A percentile compares a stretch with the other conserved stretches of the same genome.
Conservation (phyloP, 2,888 invertebrate genomes). For the Punctoribates punctum region DNA sequence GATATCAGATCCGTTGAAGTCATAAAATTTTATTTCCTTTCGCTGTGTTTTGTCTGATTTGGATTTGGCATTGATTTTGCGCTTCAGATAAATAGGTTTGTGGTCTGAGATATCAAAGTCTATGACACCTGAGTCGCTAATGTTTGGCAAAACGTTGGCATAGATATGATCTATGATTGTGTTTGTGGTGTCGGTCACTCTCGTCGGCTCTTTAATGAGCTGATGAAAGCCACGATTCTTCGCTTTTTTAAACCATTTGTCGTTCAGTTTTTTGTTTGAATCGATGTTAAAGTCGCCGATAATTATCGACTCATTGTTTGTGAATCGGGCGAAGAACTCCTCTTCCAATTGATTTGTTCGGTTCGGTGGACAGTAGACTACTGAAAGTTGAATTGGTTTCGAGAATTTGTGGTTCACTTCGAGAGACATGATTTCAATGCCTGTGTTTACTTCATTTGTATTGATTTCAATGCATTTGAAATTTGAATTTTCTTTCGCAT, state of each 20-base stretch:
- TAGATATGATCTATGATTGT: not conserved
- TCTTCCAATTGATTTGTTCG: not conserved
- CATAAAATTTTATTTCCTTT: too few relatives aligned
- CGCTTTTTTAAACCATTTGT: not conserved
- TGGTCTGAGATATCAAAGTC: not conserved
- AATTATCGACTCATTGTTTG: not conserved
- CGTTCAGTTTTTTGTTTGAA: not conserved
- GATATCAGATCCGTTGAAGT: too few relatives aligned
- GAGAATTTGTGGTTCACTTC: not conserved
- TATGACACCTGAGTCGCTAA: not conserved
- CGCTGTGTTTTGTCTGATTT: too few relatives aligned
- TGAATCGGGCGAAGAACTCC: not conserved
- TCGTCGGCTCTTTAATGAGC: not conserved
- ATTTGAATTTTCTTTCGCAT: not conserved
- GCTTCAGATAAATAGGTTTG: not conserved
- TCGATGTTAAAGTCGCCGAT: not conserved
- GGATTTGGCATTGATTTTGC: not conserved
- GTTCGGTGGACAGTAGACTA: not conserved
- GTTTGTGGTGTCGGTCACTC: not conserved
- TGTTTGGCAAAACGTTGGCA: not conserved
- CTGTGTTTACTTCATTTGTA: not conserved
- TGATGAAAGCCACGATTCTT: not conserved
- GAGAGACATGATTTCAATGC: not conserved
- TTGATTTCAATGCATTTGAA: not conserved
- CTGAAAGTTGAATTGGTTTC: not conserved